Conservation (phyloP, 2,888 invertebrate genomes). For the Adela reaumurella region DNA sequence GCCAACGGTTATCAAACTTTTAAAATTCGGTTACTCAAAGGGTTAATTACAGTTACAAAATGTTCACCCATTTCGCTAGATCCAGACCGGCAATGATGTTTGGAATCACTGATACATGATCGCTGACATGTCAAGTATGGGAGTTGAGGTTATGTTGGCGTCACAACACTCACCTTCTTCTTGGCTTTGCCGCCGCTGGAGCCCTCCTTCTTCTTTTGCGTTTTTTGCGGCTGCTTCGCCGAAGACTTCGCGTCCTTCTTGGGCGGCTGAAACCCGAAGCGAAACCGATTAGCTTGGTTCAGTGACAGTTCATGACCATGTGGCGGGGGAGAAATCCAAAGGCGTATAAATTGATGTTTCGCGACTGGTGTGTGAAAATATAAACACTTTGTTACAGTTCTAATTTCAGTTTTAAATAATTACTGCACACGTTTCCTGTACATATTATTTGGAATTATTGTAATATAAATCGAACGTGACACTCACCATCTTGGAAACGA, state of each 20-base stretch:
- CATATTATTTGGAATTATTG: background rate
- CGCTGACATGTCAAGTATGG: slow-evolving; percentile 1
- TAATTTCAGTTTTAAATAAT: background rate
- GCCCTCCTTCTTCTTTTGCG: slow-evolving; percentile 94
- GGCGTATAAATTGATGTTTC: background rate
- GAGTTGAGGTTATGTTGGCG: background rate
- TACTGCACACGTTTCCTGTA: background rate
- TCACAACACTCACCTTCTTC: slow-evolving; percentile 72
- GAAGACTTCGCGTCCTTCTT: slow-evolving; percentile 90
- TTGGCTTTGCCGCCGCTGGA: slow-evolving; percentile 93
- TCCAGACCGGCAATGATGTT: background rate
- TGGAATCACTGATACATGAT: background rate
- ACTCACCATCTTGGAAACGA: slow-evolving; percentile 54
- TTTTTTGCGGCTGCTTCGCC: slow-evolving; percentile 90
- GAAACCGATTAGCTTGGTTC: slow-evolving; percentile 12
- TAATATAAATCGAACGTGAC: slow-evolving; percentile 7
- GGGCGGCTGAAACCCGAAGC: slow-evolving; percentile 78
- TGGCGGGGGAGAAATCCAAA: background rate
- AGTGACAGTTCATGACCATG: background rate
- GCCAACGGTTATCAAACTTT: too few relatives aligned
- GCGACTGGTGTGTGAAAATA: slow-evolving; percentile 5
- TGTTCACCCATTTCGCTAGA: too few relatives aligned
- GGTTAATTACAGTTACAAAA: too few relatives aligned
- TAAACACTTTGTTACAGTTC: background rate
- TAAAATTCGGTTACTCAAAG: too few relatives aligned